phyloP scores from a whole-genome alignment of 2,113 vertebrate species.

The Pseudorasbora parva region DNA sequence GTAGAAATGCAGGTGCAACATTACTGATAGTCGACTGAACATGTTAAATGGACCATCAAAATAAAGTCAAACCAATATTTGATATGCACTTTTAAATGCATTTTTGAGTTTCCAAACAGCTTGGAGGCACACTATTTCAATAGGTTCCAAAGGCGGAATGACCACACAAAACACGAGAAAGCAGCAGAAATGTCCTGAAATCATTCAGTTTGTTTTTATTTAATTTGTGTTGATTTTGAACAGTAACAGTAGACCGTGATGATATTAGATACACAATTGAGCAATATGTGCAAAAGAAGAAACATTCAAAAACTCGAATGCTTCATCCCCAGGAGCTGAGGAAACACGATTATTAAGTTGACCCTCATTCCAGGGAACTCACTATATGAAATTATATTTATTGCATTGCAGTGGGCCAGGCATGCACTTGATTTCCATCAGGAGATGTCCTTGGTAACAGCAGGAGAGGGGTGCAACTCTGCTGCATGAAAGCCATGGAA shows the following conservation, averaged over 20 bases:
- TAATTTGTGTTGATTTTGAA: slow-evolving; percentile 10
- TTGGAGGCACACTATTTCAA: neutral
- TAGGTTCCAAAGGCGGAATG: neutral
- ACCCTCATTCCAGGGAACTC: slow-evolving; percentile 22
- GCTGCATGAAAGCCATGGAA: neutral
- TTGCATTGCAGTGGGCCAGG: slow-evolving; percentile 19
- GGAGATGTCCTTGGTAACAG: slow-evolving; percentile 1
- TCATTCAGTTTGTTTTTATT: neutral
- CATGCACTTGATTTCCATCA: slow-evolving; percentile 19
- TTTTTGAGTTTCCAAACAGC: neutral
- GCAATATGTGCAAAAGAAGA: slow-evolving; percentile 22
- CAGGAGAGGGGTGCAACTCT: neutral
- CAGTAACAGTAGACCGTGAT: neutral
- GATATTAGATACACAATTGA: neutral
- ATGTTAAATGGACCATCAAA: too few relatives aligned
- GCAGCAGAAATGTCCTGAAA: neutral
- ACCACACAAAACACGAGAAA: neutral
- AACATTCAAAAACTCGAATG: neutral
- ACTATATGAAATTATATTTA: slow-evolving; percentile 34
- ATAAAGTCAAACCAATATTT: neutral
- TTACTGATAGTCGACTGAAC: too few relatives aligned
- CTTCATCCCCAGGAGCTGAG: neutral
- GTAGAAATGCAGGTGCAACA: too few relatives aligned
- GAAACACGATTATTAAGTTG: slow-evolving; percentile 21
- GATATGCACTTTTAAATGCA: neutral